phyloP scores from a whole-genome alignment of 2,888 invertebrate genomes.

The Hanleya hanleyi region DNA sequence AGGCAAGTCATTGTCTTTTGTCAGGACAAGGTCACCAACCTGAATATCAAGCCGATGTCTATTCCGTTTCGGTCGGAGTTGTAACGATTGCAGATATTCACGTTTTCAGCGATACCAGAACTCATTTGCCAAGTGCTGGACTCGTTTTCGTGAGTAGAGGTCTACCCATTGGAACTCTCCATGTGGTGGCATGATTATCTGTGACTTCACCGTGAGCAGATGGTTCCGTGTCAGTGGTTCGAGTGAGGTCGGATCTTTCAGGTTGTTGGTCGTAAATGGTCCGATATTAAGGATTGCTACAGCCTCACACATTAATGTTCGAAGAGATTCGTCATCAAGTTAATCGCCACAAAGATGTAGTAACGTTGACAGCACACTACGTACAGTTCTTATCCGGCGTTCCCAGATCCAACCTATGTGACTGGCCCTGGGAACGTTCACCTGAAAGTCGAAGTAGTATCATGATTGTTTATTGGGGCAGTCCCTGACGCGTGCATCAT shows the following conservation, averaged over 20 bases:
- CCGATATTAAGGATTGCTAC: slow-evolving; percentile 25
- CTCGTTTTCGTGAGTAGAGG: slow-evolving; percentile 20
- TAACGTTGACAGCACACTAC: no score
- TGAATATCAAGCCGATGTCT: slow-evolving; percentile 20
- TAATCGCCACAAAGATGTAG: no score
- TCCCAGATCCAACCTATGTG: no score
- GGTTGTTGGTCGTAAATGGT: slow-evolving; percentile 17
- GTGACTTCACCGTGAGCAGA: slow-evolving; percentile 23
- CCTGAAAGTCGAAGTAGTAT: no score
- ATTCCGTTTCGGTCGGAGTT: slow-evolving; percentile 36
- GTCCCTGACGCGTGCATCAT: no score
- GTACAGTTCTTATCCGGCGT: no score
- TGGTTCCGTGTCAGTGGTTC: slow-evolving; percentile 32
- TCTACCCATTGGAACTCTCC: slow-evolving; percentile 22
- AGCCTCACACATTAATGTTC: slow-evolving; percentile 31
- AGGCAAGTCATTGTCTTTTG: slow-evolving; percentile 34
- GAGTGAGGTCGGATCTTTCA: slow-evolving; percentile 21
- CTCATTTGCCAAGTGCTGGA: slow-evolving; percentile 35
- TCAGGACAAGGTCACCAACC: slow-evolving; percentile 40
- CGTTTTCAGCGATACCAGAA: slow-evolving; percentile 44
- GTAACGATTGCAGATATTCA: slow-evolving; percentile 36
- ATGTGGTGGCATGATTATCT: slow-evolving; percentile 21
- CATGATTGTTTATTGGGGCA: no score
- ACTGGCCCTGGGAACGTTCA: no score
- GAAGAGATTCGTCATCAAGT: slow-evolving; percentile 24